Conservation (phyloP, 2,113 vertebrate species). For the Halichoerus grypus region DNA sequence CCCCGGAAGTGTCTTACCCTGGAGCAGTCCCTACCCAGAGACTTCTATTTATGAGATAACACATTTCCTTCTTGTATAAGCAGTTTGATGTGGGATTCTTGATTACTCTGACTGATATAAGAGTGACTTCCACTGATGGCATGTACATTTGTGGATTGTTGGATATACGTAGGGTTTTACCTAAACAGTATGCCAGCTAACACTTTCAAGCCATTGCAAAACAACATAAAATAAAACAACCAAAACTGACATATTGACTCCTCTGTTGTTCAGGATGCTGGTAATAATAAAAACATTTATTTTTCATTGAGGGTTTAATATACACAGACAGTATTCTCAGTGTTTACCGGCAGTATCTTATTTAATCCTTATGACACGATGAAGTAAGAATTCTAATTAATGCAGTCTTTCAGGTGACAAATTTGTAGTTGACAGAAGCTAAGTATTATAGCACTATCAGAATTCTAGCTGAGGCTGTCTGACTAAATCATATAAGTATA, state of each 20-base stretch:
- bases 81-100: not conserved
- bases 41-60: not conserved
- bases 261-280: conserved; percentile 6
- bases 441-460: too few relatives aligned
- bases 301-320: not conserved
- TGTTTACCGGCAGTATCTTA: not conserved
- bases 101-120: not conserved
- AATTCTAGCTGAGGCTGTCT: not conserved
- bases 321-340: not conserved
- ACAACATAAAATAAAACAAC: not conserved
- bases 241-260: not conserved
- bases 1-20: too few relatives aligned
- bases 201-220: not conserved
- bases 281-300: not conserved
- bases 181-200: not conserved
- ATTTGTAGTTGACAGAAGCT: not conserved
- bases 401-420: not conserved
- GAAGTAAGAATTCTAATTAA: not conserved
- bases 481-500: not conserved
- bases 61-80: not conserved
- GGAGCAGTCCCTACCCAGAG: not conserved
- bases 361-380: not conserved
- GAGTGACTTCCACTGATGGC: not conserved
- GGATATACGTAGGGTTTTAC: not conserved
- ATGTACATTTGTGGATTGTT: not conserved